These are phyloP conservation scores for Drosophila histrio DNA, from an alignment of 2,888 invertebrate species.

Conservation along the genomic window DNA sequence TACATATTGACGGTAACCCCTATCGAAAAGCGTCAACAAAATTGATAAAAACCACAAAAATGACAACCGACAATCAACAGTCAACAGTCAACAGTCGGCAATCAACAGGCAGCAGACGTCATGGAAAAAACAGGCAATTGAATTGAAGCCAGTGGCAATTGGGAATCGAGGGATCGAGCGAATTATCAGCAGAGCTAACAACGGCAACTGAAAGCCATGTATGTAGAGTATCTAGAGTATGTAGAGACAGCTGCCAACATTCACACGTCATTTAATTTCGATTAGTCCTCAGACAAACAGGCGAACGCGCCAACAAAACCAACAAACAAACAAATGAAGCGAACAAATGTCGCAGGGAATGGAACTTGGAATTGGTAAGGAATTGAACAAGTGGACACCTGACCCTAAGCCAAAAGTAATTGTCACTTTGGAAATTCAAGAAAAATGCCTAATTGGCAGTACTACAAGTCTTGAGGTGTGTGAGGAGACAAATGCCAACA, in stretches of 20 bases:
- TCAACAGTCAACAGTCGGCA: constrained; percentile 35
- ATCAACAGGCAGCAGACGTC: constrained; percentile 35
- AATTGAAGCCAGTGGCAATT: constrained; percentile 57
- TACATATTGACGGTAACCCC: constrained; percentile 24
- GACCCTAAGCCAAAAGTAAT: constrained; percentile 48
- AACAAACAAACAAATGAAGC: constrained; percentile 42
- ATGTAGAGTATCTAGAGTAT: too few relatives aligned
- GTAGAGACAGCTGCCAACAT: constrained; percentile 82
- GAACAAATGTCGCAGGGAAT: constrained; percentile 44
- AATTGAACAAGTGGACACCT: constrained; percentile 27
- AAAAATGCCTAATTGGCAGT: constrained; percentile 82
- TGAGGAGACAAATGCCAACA: constrained; percentile 1
- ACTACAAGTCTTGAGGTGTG: constrained; percentile 32
- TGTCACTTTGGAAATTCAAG: constrained; percentile 66
- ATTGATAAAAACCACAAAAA: constrained; percentile 71
- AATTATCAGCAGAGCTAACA: constrained; percentile 43
- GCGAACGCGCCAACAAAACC: constrained; percentile 27
- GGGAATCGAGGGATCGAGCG: constrained; percentile 50
- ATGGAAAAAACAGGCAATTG: constrained; percentile 41
- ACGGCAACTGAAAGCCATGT: constrained; percentile 61
- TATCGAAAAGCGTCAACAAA: constrained; percentile 54
- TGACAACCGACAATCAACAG: constrained; percentile 39
- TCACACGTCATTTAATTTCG: constrained; percentile 84
- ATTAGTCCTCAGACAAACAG: constrained; percentile 71
- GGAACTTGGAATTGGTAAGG: constrained; percentile 49